Conservation (phyloP, 2,113 vertebrate species). For the Psilopsiagon aymara region DNA sequence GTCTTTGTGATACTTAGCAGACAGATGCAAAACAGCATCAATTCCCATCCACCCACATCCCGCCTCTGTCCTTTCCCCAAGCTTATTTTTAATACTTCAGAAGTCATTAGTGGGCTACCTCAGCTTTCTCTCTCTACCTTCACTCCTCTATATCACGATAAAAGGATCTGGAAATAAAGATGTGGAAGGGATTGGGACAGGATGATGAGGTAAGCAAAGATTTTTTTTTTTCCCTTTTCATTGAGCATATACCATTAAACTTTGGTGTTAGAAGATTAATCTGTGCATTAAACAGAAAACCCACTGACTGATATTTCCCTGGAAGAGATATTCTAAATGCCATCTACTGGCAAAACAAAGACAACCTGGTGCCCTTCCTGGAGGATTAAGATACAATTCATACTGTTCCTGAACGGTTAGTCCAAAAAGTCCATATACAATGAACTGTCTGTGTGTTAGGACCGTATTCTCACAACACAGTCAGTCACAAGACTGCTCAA, state of each 20-base stretch:
- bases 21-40: not conserved
- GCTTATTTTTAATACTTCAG: not conserved
- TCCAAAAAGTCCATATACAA: not conserved
- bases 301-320: constrained; percentile 6
- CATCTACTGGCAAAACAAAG: not conserved
- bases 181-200: not conserved
- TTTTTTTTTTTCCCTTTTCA: not conserved
- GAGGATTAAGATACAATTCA: not conserved
- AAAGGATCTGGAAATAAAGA: not conserved
- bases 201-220: not conserved
- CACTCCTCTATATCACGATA: not conserved
- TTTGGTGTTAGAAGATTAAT: constrained; percentile 23
- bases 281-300: constrained; percentile 6
- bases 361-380: not conserved
- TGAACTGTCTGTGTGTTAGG: not conserved
- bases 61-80: not conserved
- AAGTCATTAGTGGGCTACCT: not conserved
- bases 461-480: not conserved
- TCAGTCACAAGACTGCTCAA: not conserved
- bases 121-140: not conserved
- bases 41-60: not conserved
- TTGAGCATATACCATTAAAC: constrained; percentile 3
- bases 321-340: constrained; percentile 21
- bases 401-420: not conserved
- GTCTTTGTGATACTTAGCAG: not conserved